Percentiles rank a stretch among this genome's conserved stretches.
Conservation (phyloP, 2,797 vertebrate genomes). For the Tadarida brasiliensis region DNA sequence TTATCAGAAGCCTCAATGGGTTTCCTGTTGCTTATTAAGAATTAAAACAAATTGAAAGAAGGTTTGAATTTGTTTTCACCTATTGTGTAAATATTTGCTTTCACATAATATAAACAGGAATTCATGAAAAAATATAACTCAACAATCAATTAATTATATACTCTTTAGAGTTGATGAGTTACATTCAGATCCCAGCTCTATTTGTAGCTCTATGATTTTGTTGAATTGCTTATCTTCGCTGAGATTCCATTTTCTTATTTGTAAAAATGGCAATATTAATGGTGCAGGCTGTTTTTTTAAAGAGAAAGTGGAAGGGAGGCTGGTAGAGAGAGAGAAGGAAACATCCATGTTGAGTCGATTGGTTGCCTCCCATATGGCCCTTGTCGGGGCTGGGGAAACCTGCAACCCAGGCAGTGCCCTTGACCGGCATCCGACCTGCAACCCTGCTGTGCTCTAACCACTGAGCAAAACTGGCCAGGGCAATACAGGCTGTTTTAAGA, state of each 20-base stretch:
- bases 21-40: background rate
- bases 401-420: too few relatives aligned
- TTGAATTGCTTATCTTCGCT: background rate
- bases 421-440: too few relatives aligned
- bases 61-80: background rate
- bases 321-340: too few relatives aligned
- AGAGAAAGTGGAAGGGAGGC: too few relatives aligned
- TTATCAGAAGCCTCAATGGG: background rate
- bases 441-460: too few relatives aligned
- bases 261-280: background rate
- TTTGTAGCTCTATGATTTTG: background rate
- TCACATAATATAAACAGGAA: slow-evolving; percentile 19
- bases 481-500: background rate
- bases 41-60: slow-evolving; percentile 17
- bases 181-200: background rate
- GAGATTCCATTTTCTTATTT: background rate
- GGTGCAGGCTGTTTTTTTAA: background rate
- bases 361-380: too few relatives aligned
- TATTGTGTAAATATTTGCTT: slow-evolving; percentile 39
- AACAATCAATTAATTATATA: background rate
- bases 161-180: slow-evolving; percentile 11
- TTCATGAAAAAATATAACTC: background rate
- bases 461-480: too few relatives aligned
- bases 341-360: too few relatives aligned
- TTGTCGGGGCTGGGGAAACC: too few relatives aligned